Base-by-base conservation (phyloP, 2,113 vertebrate species). In the Neogobius melanostomus region DNA sequence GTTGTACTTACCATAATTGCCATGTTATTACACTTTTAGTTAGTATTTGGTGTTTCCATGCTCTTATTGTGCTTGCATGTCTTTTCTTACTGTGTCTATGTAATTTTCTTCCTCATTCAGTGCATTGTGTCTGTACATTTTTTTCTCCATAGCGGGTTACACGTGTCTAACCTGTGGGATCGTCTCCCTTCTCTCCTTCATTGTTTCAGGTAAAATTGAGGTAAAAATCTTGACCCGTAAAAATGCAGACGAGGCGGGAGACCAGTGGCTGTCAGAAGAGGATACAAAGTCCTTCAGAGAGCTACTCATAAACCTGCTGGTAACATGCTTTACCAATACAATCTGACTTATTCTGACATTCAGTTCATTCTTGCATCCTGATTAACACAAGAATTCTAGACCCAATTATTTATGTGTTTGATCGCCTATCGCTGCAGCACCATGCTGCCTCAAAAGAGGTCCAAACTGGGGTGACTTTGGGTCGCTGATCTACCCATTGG, bases 251-350 rank as follows among this genome's bases (percentile, higher is more conserved):
- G 95, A 97, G 36, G 91, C 94, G 0, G 95, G 95, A 21, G 90
- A 94, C n/a, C 95, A 94, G 51, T 97, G 95, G 95, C 89, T 98
- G 68, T 95, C 94, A 3, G 95, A 98, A 42, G 95, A 98, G 77
- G 96, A 98, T 78, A 97, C 95, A 2, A 96, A 94, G 85, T 95
- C 93, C 72, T 95, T 98, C 82, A 94, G 95, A 85, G 95, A 98
- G 81, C 94, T 98, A 8, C 95, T 98, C 86, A 95, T 98, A 85
- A 96, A 95, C 57, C 94, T 98, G 64, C 87, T 98, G 95, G 96
- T 97, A 92, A 93, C 71, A 9, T 47, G 46, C 11, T 70, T 67
- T 66, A 46, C 51, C 7, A 7, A 17, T 6, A 14, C 15, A 11
- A 5, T 44, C 42, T 16, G 14, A 7, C 57, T 36, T 2, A 36